phyloP scores from a whole-genome alignment of 2,797 vertebrate genomes.

The Tadarida brasiliensis region DNA sequence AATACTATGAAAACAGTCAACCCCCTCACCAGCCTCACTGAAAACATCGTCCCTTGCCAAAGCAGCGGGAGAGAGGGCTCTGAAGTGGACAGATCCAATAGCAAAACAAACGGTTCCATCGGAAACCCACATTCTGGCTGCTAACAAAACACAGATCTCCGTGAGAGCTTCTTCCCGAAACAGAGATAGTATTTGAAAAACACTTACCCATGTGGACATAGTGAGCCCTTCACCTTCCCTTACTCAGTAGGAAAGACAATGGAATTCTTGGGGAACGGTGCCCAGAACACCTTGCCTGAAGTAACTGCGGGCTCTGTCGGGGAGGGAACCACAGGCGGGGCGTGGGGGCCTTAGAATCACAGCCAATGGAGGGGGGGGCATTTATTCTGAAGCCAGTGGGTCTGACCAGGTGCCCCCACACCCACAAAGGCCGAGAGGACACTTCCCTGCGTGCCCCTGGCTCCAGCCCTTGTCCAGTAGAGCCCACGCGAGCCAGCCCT shows the following conservation, averaged over 20 bases:
- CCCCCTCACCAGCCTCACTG: background rate
- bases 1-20: background rate
- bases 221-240: background rate
- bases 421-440: background rate
- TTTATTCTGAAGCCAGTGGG: background rate
- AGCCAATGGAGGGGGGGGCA: background rate
- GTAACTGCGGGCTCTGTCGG: background rate
- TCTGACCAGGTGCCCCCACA: background rate
- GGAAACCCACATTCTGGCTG: background rate
- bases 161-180: background rate
- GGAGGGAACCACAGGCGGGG: too few relatives aligned
- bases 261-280: background rate
- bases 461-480: background rate
- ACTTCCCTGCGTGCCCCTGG: background rate
- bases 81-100: background rate
- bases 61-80: background rate
- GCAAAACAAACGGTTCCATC: background rate
- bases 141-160: background rate
- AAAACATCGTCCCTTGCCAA: background rate
- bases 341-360: fast-evolving
- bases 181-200: background rate
- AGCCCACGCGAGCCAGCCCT: fast-evolving
- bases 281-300: background rate
- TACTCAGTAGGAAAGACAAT: background rate
- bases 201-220: background rate